Conservation (phyloP, 2,797 vertebrate genomes). For the Liasis olivaceus region DNA sequence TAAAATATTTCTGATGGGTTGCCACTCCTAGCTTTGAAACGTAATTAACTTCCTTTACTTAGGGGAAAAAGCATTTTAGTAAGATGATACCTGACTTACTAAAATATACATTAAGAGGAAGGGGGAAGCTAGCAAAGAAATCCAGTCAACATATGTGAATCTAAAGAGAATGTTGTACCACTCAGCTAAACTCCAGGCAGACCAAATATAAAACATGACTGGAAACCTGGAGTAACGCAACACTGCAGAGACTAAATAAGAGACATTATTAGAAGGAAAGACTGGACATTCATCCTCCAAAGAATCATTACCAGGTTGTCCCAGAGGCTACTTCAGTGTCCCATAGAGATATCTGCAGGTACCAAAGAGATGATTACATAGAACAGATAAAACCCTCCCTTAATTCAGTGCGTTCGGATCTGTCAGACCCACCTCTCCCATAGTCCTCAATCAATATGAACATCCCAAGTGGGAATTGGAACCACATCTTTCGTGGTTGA, state of each 20-base stretch:
- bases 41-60: background rate
- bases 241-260: slow-evolving; percentile 42
- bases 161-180: background rate
- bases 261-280: background rate
- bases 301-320: background rate
- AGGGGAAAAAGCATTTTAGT: background rate
- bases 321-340: background rate
- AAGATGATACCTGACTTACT: background rate
- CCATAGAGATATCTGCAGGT: background rate
- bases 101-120: background rate
- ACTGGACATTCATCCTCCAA: background rate
- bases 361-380: background rate
- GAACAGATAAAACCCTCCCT: background rate
- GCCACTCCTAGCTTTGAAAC: background rate
- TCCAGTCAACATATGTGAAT: background rate
- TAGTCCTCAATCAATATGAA: background rate
- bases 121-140: background rate
- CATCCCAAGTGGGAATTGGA: too few species aligned
- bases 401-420: background rate
- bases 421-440: background rate
- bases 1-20: background rate
- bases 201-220: slow-evolving; percentile 21
- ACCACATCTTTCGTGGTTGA: background rate
- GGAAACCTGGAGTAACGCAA: slow-evolving; percentile 49
- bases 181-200: background rate